A percentile compares a stretch with the other conserved stretches of the same genome.
phyloP scores from a whole-genome alignment of 92 coral and sea anemone genomes.

The Chrysogorgia sp. region DNA sequence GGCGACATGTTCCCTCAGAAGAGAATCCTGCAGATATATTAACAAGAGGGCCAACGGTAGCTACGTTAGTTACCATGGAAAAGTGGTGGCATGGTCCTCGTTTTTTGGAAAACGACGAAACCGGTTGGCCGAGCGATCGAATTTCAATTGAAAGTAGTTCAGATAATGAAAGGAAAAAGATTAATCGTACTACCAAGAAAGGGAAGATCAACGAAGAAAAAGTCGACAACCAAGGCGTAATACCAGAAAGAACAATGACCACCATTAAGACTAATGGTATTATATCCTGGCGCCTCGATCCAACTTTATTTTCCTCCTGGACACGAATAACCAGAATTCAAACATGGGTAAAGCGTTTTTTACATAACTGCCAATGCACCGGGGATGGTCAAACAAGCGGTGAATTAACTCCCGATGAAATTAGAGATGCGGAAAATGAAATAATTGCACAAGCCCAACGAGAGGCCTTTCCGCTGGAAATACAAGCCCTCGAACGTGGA shows the following conservation, averaged over 20 bases:
- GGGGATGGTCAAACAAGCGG: neutral
- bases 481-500: neutral
- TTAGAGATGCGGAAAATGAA: conserved; percentile 5
- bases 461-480: neutral
- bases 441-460: neutral
- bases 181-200: neutral
- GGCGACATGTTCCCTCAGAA: too few relatives aligned
- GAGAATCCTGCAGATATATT: conserved; percentile 14
- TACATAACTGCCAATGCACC: conserved; percentile 34
- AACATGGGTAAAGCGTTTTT: conserved; percentile 40
- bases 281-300: conserved; percentile 32
- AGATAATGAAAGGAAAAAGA: neutral
- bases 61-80: conserved; percentile 11
- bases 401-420: conserved; percentile 1
- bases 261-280: neutral
- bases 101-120: too few relatives aligned
- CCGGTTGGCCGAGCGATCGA: neutral
- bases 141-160: neutral
- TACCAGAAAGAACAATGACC: neutral
- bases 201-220: neutral
- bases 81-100: conserved; percentile 31
- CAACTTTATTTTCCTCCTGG: conserved; percentile 35
- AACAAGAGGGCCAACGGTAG: conserved; percentile 10
- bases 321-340: conserved; percentile 23
- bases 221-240: neutral